A percentile compares a stretch with the other conserved stretches of the same genome.
These are phyloP conservation scores for Halcyon smyrnensis DNA, from an alignment of 2,797 vertebrate genomes.

Conservation along the genomic window DNA sequence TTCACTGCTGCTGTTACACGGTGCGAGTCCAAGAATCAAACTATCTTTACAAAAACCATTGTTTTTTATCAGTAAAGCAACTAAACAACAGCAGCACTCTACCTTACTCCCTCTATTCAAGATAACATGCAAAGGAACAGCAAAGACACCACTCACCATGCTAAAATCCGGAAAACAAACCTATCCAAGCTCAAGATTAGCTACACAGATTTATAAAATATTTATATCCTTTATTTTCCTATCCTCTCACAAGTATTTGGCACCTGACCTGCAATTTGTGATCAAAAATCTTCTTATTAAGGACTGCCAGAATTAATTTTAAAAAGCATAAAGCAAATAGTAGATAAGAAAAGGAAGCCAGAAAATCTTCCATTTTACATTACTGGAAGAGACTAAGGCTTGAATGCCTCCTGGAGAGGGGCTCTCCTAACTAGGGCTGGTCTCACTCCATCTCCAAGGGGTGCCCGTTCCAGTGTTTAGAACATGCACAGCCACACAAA, in stretches of 20 bases:
- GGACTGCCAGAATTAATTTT: not conserved
- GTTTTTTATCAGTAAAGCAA: not conserved
- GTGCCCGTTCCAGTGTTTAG: rapidly evolving
- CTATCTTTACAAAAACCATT: not conserved
- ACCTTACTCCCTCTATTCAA: not conserved
- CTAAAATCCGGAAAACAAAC: not conserved
- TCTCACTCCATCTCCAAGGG: not conserved
- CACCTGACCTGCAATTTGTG: not conserved
- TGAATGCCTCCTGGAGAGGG: not conserved
- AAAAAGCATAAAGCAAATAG: not conserved
- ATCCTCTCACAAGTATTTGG: not conserved
- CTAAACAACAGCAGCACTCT: not conserved
- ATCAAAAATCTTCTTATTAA: not conserved
- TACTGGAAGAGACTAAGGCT: not conserved
- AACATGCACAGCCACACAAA: not conserved
- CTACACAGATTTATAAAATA: not conserved
- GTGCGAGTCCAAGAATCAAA: not conserved
- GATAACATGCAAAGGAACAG: not conserved
- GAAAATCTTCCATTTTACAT: not conserved
- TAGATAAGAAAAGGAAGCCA: not conserved
- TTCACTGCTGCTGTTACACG: not conserved
- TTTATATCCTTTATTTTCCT: not conserved
- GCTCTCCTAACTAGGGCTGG: rapidly evolving
- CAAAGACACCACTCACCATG: not conserved
- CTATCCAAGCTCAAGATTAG: not conserved